Conservation (phyloP, 1,140 invertebrate genomes). For the Teleogryllus occipitalis region DNA sequence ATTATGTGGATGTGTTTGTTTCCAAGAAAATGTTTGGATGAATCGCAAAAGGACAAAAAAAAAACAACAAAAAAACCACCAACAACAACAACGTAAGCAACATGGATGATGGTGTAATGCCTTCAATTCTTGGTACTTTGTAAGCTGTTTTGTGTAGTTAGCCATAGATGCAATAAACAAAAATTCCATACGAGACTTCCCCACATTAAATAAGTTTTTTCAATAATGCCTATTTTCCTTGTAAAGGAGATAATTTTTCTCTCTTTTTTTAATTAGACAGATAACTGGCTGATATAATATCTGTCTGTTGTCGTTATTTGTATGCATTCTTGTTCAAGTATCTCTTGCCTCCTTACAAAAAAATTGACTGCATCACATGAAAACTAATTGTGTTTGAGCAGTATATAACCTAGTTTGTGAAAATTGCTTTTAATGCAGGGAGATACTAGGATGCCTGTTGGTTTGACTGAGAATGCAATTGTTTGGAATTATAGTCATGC, state of each 20-base stretch:
- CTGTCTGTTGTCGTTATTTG: too few species aligned
- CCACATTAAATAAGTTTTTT: background rate
- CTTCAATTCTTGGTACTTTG: conserved; percentile 25
- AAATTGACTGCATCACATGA: too few species aligned
- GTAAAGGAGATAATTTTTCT: background rate
- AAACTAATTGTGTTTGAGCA: too few species aligned
- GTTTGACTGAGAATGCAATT: too few species aligned
- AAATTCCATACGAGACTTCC: background rate
- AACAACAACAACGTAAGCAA: background rate
- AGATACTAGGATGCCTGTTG: too few species aligned
- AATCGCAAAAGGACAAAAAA: background rate
- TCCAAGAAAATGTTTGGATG: background rate
- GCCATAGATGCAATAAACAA: conserved; percentile 20
- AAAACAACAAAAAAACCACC: background rate
- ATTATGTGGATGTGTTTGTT: background rate
- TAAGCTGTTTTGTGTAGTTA: conserved; percentile 24
- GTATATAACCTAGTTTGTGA: too few species aligned
- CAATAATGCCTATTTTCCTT: background rate
- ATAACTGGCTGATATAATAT: too few species aligned
- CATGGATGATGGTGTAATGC: conserved; percentile 17
- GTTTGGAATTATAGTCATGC: too few species aligned
- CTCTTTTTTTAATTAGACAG: too few species aligned
- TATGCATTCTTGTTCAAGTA: too few species aligned
- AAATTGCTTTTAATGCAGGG: too few species aligned
- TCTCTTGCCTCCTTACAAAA: too few species aligned